Conservation (phyloP, 2,888 invertebrate species). For the Lasioglossum calceatum region DNA sequence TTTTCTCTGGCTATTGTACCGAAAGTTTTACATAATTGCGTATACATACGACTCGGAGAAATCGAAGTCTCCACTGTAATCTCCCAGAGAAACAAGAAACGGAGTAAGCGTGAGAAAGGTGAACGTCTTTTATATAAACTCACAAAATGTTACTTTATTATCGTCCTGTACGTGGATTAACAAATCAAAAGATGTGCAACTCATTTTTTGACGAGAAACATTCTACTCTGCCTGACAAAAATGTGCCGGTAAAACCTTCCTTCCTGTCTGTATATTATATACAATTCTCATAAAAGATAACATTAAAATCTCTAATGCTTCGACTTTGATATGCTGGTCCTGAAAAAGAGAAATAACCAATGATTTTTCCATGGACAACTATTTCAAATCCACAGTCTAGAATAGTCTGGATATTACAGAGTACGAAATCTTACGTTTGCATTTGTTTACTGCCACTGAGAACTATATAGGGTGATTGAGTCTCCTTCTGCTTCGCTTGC, state of each 20-base stretch:
- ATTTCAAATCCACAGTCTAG: not conserved
- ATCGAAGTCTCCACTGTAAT: not conserved
- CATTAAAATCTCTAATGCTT: conserved; percentile 76
- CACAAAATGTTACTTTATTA: conserved; percentile 48
- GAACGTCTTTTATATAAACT: conserved; percentile 38
- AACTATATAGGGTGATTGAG: conserved; percentile 96
- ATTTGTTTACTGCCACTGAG: conserved; percentile 94
- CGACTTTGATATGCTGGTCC: conserved; percentile 84
- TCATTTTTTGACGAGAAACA: conserved; percentile 21
- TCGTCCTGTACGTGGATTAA: conserved; percentile 39
- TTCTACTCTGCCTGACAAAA: conserved; percentile 29
- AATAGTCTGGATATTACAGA: not conserved
- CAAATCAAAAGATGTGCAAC: conserved; percentile 44
- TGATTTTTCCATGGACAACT: not conserved
- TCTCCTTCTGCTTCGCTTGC: conserved; percentile 97
- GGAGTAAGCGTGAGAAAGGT: conserved; percentile 2
- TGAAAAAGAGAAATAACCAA: conserved; percentile 67
- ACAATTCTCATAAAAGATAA: conserved; percentile 44
- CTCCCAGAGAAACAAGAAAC: not conserved
- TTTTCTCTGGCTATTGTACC: conserved; percentile 27
- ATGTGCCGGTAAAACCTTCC: conserved; percentile 15
- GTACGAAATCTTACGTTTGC: conserved; percentile 82
- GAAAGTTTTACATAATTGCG: conserved; percentile 27
- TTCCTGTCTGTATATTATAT: conserved; percentile 57
- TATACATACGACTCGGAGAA: conserved; percentile 12